A percentile compares a stretch with the other conserved stretches of the same genome.
Evolutionary conservation across 2,797 vertebrate genomes (phyloP).

Genomic region (Gallinago nigripennis): DNA sequence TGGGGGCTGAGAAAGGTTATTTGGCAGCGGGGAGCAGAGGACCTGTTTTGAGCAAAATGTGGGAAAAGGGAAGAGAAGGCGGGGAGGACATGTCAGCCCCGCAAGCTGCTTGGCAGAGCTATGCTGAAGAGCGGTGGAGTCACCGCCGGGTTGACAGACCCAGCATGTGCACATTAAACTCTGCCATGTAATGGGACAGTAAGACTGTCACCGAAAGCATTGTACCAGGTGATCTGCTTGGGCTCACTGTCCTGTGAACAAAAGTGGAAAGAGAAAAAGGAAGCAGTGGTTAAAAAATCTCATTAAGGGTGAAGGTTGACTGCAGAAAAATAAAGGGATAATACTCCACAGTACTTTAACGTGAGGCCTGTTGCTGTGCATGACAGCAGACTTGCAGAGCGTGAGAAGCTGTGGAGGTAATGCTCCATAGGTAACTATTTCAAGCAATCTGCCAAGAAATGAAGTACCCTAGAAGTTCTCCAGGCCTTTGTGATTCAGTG

Average conservation of each 20-base stretch:
- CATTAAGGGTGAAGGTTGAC: not conserved
- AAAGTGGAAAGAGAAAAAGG: not conserved
- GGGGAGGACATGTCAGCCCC: not conserved
- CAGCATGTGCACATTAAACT: not conserved
- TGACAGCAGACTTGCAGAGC: not conserved
- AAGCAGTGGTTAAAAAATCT: not conserved
- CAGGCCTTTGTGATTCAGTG: not conserved
- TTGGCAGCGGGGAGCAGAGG: not conserved
- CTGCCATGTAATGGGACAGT: not conserved
- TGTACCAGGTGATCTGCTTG: rapidly evolving
- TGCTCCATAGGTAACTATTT: not conserved
- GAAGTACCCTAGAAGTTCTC: not conserved
- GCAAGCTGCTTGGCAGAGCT: not conserved
- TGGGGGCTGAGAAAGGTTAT: not conserved
- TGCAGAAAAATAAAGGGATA: not conserved
- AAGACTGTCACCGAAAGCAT: not conserved
- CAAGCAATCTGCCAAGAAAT: not conserved
- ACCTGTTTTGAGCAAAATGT: not conserved
- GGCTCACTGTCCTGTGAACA: not conserved
- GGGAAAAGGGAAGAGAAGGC: not conserved
- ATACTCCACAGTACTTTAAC: not conserved
- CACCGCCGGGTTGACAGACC: not conserved
- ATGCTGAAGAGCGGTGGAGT: rapidly evolving
- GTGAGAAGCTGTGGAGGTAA: not conserved
- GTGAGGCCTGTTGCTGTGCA: not conserved